Percentiles rank a stretch among this genome's conserved stretches.
These are phyloP conservation scores for Perccottus glenii DNA, from an alignment of 2,113 vertebrate genomes.

Conservation along the genomic window DNA sequence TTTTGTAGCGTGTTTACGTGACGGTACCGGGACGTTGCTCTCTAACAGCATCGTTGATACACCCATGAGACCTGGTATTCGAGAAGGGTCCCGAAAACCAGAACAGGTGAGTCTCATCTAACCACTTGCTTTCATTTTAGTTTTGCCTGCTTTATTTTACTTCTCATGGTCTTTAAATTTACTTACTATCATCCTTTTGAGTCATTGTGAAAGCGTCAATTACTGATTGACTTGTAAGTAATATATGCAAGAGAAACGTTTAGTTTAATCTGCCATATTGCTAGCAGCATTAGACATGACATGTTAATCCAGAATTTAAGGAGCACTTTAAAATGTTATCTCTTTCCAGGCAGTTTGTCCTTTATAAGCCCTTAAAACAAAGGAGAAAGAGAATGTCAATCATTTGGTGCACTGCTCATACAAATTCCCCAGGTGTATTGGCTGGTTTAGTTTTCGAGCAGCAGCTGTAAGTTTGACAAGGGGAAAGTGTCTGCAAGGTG, in stretches of 20 bases:
- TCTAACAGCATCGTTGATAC: constrained; percentile 51
- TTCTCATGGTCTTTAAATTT: too few relatives aligned
- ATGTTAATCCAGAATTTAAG: constrained; percentile 5
- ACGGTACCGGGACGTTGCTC: too few relatives aligned
- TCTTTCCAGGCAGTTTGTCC: neutral
- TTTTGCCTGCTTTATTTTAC: neutral
- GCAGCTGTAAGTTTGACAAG: constrained; percentile 8
- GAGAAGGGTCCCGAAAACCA: constrained; percentile 41
- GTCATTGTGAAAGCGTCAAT: neutral
- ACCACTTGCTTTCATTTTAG: neutral
- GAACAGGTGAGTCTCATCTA: constrained; percentile 39
- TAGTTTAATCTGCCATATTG: neutral
- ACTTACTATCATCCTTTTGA: too few relatives aligned
- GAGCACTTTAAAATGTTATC: constrained; percentile 6
- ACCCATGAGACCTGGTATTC: constrained; percentile 49
- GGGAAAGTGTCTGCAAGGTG: constrained; percentile 7
- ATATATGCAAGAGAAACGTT: neutral
- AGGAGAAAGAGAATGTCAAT: constrained; percentile 9
- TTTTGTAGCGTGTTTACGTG: too few relatives aligned
- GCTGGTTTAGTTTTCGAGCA: neutral
- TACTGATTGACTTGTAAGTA: neutral
- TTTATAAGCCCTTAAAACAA: constrained; percentile 7
- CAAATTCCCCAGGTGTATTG: neutral
- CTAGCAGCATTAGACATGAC: neutral
- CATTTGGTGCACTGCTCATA: constrained; percentile 1